Percentiles rank a stretch among this genome's conserved stretches.
Evolutionary conservation across 2,113 vertebrate species (phyloP).

Genomic region (Xiphophorus couchianus): DNA sequence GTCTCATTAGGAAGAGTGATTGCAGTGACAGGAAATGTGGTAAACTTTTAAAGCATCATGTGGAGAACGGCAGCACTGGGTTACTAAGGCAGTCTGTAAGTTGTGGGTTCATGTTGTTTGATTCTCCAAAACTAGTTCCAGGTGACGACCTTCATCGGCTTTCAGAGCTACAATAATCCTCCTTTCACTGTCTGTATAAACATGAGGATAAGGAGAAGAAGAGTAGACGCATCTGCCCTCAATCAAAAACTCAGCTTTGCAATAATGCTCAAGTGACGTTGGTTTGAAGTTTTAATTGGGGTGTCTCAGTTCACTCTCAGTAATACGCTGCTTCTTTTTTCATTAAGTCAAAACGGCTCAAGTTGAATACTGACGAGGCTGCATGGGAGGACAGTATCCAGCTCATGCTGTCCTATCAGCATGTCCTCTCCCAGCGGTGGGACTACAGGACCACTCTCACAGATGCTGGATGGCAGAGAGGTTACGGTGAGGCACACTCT

Average conservation of each 20-base stretch:
- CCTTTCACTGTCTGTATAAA: constrained; percentile 7
- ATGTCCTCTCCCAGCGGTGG: constrained; percentile 47
- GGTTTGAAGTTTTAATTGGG: constrained; percentile 79
- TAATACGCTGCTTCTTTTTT: constrained; percentile 33
- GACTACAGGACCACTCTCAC: constrained; percentile 7
- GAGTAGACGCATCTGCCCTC: constrained; percentile 14
- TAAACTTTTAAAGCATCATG: background rate
- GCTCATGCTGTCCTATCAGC: constrained; percentile 7
- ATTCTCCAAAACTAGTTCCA: background rate
- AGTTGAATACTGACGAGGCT: constrained; percentile 47
- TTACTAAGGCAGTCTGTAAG: too few relatives aligned
- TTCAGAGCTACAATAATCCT: background rate
- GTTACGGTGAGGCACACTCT: constrained; percentile 15
- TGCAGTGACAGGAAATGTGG: background rate
- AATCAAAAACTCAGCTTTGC: constrained; percentile 61
- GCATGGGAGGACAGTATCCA: constrained; percentile 44
- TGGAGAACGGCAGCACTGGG: background rate
- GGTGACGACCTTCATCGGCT: background rate
- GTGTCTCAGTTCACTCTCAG: constrained; percentile 61
- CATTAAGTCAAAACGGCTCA: constrained; percentile 57
- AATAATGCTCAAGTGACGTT: constrained; percentile 15
- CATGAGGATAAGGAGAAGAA: constrained; percentile 6
- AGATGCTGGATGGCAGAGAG: background rate
- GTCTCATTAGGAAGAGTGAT: background rate
- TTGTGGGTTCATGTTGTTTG: background rate